Conservation (phyloP, 2,888 invertebrate species). For the Pseudolycoriella hygida region DNA sequence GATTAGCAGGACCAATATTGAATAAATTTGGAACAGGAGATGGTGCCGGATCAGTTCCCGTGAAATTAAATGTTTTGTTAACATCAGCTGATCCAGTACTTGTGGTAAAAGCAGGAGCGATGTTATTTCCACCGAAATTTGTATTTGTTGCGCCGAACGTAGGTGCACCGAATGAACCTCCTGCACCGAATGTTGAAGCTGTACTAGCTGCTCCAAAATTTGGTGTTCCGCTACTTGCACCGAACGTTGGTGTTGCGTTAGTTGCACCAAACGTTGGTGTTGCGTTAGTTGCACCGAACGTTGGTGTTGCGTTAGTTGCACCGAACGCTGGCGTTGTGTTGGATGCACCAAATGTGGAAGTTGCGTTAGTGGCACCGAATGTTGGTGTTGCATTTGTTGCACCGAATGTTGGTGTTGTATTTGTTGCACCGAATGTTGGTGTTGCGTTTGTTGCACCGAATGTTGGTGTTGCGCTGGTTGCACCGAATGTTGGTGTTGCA, state of each 20-base stretch:
- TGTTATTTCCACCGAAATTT: background rate
- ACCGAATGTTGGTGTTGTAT: too few species aligned
- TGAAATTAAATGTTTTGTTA: slow-evolving; percentile 6
- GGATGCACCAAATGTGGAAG: background rate
- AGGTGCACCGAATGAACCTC: background rate
- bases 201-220: background rate
- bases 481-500: background rate
- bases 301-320: background rate
- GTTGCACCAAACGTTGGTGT: background rate
- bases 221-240: background rate
- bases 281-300: background rate
- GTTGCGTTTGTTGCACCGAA: too few species aligned
- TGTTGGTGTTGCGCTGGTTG: slow-evolving; percentile 2
- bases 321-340: background rate
- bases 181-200: background rate
- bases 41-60: background rate
- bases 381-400: background rate
- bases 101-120: slow-evolving; percentile 3
- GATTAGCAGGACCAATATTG: slow-evolving; percentile 6
- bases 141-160: background rate
- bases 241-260: background rate
- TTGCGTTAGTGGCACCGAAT: background rate
- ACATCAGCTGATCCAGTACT: background rate
- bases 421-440: background rate
- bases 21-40: slow-evolving; percentile 5